A percentile compares a stretch with the other conserved stretches of the same genome.
These are phyloP conservation scores for Crypturellus undulatus DNA, from an alignment of 2,113 vertebrate genomes.

Conservation along the genomic window DNA sequence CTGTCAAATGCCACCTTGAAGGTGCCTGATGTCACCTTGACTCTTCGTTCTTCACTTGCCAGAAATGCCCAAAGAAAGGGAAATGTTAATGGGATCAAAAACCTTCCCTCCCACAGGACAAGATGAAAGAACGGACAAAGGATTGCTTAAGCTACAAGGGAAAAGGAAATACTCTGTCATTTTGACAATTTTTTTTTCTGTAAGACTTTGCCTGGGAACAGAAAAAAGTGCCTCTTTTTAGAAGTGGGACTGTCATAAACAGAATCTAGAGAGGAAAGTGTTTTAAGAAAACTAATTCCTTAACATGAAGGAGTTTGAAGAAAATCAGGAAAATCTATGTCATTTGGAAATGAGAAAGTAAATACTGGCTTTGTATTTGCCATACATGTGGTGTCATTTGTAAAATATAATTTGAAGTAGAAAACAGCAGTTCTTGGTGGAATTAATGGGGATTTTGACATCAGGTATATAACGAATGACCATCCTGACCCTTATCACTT, in stretches of 20 bases:
- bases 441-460: background rate
- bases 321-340: background rate
- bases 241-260: background rate
- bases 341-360: background rate
- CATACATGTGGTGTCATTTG: background rate
- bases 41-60: background rate
- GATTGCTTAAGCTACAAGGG: background rate
- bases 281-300: background rate
- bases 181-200: background rate
- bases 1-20: background rate
- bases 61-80: background rate
- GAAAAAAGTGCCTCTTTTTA: background rate
- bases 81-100: background rate
- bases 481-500: background rate
- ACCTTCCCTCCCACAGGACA: background rate
- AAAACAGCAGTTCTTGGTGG: background rate
- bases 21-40: background rate
- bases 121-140: background rate
- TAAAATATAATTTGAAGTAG: background rate
- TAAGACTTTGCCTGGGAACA: background rate
- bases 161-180: background rate
- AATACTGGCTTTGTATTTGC: background rate
- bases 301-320: background rate
- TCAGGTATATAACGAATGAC: background rate
- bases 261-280: background rate